These are phyloP conservation scores for Urocolius indicus DNA, from an alignment of 2,113 vertebrate genomes.

Conservation along the genomic window DNA sequence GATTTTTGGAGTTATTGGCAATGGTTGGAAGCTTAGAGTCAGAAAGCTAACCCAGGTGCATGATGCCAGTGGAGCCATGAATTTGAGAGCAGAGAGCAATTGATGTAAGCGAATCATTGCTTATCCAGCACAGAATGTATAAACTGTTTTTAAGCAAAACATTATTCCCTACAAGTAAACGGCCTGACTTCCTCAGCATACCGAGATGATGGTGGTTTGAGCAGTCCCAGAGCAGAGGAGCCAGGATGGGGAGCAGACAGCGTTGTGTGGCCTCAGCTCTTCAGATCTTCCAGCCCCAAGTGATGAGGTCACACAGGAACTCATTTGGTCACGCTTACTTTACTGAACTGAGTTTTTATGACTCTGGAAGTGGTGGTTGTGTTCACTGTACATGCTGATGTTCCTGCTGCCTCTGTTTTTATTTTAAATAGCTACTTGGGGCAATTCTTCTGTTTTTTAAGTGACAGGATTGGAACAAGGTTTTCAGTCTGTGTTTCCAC, in stretches of 20 bases:
- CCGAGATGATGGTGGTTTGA: accelerated
- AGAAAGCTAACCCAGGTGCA: not conserved
- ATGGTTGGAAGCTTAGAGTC: not conserved
- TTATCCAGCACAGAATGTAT: not conserved
- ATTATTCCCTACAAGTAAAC: not conserved
- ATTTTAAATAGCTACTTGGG: not conserved
- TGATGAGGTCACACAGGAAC: not conserved
- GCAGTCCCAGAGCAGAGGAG: not conserved
- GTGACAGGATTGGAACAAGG: not conserved
- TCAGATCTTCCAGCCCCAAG: not conserved
- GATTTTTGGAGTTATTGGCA: not conserved
- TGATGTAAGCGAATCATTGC: not conserved
- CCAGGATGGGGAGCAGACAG: not conserved
- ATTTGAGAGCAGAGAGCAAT: not conserved
- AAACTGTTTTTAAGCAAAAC: not conserved
- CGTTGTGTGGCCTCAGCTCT: accelerated
- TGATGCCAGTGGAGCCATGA: not conserved
- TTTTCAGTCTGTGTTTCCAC: not conserved
- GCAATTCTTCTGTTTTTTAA: not conserved
- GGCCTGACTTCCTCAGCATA: accelerated
- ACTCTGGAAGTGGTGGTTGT: not conserved
- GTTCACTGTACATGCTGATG: not conserved
- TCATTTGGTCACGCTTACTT: not conserved
- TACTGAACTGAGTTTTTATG: not conserved
- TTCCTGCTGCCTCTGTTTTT: not conserved